phyloP scores from a whole-genome alignment of 2,888 invertebrate species.

The Ophion ventricosus region DNA sequence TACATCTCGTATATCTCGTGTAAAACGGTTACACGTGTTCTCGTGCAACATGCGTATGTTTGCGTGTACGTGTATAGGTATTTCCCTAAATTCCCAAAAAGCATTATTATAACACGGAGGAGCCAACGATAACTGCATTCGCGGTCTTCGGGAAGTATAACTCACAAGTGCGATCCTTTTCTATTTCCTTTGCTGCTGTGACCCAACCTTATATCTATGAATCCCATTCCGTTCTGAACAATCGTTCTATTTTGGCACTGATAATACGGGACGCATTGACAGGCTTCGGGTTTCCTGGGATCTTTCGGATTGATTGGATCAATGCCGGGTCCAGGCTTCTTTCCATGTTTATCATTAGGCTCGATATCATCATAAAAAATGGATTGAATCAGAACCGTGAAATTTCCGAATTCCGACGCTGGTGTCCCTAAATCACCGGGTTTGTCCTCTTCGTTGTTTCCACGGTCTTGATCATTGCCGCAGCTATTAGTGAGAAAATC shows the following conservation, averaged over 20 bases:
- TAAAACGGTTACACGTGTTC: neutral
- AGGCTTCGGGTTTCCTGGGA: no score
- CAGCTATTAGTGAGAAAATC: no score
- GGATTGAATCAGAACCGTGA: constrained; percentile 40
- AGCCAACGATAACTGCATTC: neutral
- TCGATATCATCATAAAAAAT: constrained; percentile 58
- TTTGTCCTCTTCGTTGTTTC: no score
- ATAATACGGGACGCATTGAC: constrained; percentile 91
- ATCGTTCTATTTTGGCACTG: constrained; percentile 88
- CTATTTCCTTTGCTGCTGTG: constrained; percentile 54
- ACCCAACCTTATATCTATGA: constrained; percentile 90
- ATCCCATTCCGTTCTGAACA: constrained; percentile 88
- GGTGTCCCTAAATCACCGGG: no score
- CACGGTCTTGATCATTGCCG: no score
- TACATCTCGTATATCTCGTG: neutral
- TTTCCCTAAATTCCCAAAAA: neutral
- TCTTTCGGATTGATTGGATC: no score
- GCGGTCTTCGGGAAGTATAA: constrained; percentile 67
- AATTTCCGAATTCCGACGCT: no score
- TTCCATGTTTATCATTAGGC: no score
- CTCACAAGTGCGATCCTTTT: constrained; percentile 62
- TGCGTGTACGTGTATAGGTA: neutral
- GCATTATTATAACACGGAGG: neutral
- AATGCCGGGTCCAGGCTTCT: no score
- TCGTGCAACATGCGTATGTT: neutral